These are phyloP conservation scores for Notocelia uddmanniana DNA, from an alignment of 2,888 invertebrate species.

Conservation along the genomic window DNA sequence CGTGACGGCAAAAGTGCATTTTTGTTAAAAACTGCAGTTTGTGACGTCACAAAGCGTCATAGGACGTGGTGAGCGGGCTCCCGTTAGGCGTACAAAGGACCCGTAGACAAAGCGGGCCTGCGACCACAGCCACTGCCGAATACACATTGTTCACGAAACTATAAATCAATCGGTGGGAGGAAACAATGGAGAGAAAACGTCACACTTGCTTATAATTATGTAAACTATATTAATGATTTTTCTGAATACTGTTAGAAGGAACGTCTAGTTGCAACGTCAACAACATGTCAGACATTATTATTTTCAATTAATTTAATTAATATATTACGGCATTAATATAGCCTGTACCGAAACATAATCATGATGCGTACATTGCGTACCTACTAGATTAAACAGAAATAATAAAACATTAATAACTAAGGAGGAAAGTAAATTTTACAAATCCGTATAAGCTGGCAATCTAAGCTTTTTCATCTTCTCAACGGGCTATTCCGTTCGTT, in stretches of 20 bases:
- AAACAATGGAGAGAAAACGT: slow-evolving; percentile 45
- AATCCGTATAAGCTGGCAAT: no score
- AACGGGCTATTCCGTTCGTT: no score
- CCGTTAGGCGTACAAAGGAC: slow-evolving; percentile 76
- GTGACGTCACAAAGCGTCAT: slow-evolving; percentile 79
- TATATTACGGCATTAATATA: no score
- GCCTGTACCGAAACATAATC: no score
- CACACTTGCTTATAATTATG: slow-evolving; percentile 23
- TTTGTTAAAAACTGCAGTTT: slow-evolving; percentile 68
- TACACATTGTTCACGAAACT: slow-evolving; percentile 63
- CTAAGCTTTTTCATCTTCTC: no score
- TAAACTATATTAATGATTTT: slow-evolving; percentile 1
- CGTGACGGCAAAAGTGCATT: slow-evolving; percentile 80
- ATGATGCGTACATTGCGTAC: no score
- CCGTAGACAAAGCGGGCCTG: slow-evolving; percentile 70
- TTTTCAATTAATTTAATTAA: no score
- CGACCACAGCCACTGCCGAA: slow-evolving; percentile 77
- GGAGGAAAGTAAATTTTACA: no score
- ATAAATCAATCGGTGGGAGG: slow-evolving; percentile 66
- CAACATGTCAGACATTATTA: no score
- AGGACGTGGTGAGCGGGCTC: slow-evolving; percentile 56
- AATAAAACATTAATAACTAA: no score
- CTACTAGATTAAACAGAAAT: no score
- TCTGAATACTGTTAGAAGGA: not conserved
- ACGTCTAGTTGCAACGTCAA: no score